These are phyloP conservation scores for Euura saliciscinereae DNA, from an alignment of 1,140 invertebrate species.

Conservation along the genomic window DNA sequence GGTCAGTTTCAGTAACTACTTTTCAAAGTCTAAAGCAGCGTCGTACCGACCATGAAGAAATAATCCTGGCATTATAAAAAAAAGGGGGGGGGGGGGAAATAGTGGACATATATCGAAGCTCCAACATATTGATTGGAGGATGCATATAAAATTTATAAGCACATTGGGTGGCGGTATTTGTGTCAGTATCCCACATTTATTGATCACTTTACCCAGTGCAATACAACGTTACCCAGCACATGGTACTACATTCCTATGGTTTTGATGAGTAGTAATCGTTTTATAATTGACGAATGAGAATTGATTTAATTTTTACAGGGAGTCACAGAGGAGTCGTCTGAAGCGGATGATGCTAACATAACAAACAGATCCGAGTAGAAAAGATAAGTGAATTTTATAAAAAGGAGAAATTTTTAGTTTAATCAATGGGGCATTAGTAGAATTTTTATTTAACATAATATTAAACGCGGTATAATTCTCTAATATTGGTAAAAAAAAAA, in stretches of 20 bases:
- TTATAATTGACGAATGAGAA: neutral
- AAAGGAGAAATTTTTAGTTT: neutral
- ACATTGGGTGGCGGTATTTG: neutral
- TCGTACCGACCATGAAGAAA: neutral
- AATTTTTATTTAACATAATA: neutral
- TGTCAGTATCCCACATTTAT: neutral
- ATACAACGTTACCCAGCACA: no score
- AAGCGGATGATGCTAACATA: neutral
- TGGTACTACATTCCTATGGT: no score
- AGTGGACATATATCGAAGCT: neutral
- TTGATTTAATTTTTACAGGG: neutral
- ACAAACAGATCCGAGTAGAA: neutral
- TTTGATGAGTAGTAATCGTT: neutral
- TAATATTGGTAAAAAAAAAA: no score
- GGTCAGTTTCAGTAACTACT: slow-evolving; percentile 34
- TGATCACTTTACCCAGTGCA: neutral
- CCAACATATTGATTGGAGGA: neutral
- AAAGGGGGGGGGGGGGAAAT: neutral
- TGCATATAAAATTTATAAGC: neutral
- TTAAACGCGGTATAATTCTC: neutral
- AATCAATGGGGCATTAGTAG: neutral
- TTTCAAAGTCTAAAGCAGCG: neutral
- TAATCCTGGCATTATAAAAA: neutral
- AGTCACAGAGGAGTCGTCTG: neutral
- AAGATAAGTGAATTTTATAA: neutral